Evolutionary conservation across 1,140 invertebrate genomes (phyloP).

Genomic region (Papilio glaucus): DNA sequence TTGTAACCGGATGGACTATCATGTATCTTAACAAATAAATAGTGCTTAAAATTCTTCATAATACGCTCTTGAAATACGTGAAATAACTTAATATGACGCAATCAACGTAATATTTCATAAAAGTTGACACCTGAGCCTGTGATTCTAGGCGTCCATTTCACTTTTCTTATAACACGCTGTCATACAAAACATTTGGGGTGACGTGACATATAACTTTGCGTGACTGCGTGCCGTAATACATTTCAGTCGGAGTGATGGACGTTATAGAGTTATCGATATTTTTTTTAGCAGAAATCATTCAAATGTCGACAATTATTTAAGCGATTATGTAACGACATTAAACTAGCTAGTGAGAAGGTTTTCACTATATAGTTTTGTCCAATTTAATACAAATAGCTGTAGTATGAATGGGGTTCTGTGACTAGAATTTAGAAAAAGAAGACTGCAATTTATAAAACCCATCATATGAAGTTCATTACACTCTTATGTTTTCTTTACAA

Average conservation of each 20-base stretch:
- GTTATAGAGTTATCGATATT: constrained; percentile 6
- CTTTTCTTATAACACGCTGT: constrained; percentile 30
- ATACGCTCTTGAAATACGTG: background rate
- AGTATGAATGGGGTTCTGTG: background rate
- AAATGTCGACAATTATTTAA: background rate
- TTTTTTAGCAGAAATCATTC: background rate
- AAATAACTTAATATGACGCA: background rate
- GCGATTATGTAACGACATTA: too few species aligned
- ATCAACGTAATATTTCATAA: constrained; percentile 29
- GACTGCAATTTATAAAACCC: too few species aligned
- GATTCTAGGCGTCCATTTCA: constrained; percentile 26
- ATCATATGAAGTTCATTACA: too few species aligned
- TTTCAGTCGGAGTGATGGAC: constrained; percentile 11
- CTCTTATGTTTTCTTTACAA: background rate
- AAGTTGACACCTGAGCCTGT: constrained; percentile 28
- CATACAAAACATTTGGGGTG: constrained; percentile 30
- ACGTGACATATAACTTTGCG: constrained; percentile 27
- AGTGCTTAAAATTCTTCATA: background rate
- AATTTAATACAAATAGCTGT: background rate
- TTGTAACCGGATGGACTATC: too few species aligned
- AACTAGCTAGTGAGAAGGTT: background rate
- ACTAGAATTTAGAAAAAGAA: too few species aligned
- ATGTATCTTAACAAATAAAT: background rate
- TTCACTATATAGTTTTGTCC: background rate
- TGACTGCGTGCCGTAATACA: constrained; percentile 26